phyloP scores from a whole-genome alignment of 23 tunicate genomes.

The Diplosoma virens region DNA sequence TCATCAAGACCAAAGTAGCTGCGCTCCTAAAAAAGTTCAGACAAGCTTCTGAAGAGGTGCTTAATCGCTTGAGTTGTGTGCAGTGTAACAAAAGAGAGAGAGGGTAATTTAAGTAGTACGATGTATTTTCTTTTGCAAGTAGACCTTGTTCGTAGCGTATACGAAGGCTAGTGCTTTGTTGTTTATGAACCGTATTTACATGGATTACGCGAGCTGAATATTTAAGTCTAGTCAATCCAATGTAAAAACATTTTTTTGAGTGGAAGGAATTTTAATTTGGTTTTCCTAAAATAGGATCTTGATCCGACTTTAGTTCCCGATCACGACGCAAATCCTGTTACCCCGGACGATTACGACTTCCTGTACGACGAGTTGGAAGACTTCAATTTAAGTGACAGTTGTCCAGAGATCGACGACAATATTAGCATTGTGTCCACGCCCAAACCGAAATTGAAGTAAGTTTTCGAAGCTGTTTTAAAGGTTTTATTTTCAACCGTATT shows the following conservation, averaged over 20 bases:
- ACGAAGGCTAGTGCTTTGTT: no score
- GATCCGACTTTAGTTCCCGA: slow-evolving; percentile 62
- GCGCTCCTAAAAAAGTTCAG: slow-evolving; percentile 74
- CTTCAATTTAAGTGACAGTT: slow-evolving; percentile 82
- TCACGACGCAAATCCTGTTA: slow-evolving; percentile 28
- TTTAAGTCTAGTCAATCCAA: no score
- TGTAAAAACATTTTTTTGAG: no score
- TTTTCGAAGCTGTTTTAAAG: no score
- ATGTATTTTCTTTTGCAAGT: not conserved
- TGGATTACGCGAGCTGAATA: no score
- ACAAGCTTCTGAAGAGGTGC: slow-evolving; percentile 89
- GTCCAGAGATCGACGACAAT: slow-evolving; percentile 93
- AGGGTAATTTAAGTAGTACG: not conserved
- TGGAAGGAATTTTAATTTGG: not conserved
- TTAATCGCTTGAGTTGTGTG: not conserved
- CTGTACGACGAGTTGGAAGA: slow-evolving; percentile 87
- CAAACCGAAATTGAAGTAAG: slow-evolving; percentile 74
- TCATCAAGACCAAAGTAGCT: slow-evolving; percentile 82
- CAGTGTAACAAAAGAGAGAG: not conserved
- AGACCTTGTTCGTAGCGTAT: no score
- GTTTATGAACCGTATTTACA: no score
- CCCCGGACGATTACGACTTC: slow-evolving; percentile 61
- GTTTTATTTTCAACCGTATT: no score
- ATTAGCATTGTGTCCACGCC: slow-evolving; percentile 87
- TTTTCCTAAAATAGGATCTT: slow-evolving; percentile 42